Evolutionary conservation across 1,140 invertebrate genomes (phyloP).

Genomic region (Amyelois transitella): DNA sequence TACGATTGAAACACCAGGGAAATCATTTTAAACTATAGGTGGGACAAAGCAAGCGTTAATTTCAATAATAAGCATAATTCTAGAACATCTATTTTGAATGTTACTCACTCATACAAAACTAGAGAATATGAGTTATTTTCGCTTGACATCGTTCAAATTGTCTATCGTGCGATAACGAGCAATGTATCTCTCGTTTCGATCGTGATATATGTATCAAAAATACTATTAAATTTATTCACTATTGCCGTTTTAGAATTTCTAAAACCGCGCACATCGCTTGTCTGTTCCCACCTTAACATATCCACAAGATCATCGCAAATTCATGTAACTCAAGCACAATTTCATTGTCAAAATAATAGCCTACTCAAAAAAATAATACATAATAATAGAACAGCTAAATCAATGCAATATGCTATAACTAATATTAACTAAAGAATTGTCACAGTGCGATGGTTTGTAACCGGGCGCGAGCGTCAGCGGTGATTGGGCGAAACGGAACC

Average conservation of each 20-base stretch:
- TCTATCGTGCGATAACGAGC: too few species aligned
- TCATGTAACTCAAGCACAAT: not conserved
- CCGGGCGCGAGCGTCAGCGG: not conserved
- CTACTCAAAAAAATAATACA: not conserved
- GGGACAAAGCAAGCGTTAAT: too few species aligned
- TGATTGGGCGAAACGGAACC: not conserved
- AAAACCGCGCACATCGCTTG: not conserved
- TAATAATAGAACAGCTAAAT: slow-evolving; percentile 1
- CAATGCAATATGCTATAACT: not conserved
- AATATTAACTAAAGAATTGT: not conserved
- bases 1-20: too few species aligned
- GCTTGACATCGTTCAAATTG: too few species aligned
- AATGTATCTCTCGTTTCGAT: too few species aligned
- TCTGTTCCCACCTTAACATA: not conserved
- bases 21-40: too few species aligned
- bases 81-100: too few species aligned
- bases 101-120: too few species aligned
- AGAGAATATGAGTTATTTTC: too few species aligned
- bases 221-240: too few species aligned
- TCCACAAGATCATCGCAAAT: not conserved
- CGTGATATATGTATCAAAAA: too few species aligned
- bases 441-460: not conserved
- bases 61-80: too few species aligned
- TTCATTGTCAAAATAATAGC: not conserved
- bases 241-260: not conserved